Conservation (phyloP, 1,140 invertebrate species). For the Teleogryllus occipitalis region DNA sequence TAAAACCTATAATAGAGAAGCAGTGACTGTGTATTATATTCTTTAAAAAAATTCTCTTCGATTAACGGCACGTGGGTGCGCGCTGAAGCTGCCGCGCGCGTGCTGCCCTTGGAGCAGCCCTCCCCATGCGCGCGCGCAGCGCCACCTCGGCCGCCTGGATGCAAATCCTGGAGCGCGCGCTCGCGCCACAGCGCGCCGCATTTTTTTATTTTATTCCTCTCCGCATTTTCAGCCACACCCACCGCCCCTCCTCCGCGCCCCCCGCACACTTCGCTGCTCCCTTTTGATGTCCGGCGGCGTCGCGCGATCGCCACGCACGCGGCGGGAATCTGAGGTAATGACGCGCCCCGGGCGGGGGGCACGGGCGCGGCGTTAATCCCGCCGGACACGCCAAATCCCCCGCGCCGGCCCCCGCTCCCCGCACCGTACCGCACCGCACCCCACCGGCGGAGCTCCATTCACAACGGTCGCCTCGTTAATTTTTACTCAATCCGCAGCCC, state of each 20-base stretch:
- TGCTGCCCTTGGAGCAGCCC: not conserved
- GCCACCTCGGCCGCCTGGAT: not conserved
- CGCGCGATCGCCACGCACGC: not conserved
- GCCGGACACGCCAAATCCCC: not conserved
- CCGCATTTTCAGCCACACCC: not conserved
- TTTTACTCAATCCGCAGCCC: not conserved
- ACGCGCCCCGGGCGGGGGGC: not conserved
- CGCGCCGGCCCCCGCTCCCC: no score
- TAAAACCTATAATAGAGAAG: no score
- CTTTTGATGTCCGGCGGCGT: not conserved
- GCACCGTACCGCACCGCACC: not conserved
- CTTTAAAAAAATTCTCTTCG: no score
- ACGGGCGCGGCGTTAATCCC: not conserved
- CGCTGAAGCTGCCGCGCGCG: no score
- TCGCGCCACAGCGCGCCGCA: not conserved
- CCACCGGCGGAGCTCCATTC: not conserved
- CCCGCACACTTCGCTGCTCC: not conserved
- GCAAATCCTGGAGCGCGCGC: not conserved
- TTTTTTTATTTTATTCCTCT: conserved; percentile 1
- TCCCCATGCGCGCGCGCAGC: not conserved
- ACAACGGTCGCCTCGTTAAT: not conserved
- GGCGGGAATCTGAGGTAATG: not conserved
- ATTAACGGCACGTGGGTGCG: no score
- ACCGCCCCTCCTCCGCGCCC: not conserved
- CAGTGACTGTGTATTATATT: no score